Evolutionary conservation across 1,140 invertebrate genomes (phyloP).

Genomic region (Ditylenchus dipsaci): DNA sequence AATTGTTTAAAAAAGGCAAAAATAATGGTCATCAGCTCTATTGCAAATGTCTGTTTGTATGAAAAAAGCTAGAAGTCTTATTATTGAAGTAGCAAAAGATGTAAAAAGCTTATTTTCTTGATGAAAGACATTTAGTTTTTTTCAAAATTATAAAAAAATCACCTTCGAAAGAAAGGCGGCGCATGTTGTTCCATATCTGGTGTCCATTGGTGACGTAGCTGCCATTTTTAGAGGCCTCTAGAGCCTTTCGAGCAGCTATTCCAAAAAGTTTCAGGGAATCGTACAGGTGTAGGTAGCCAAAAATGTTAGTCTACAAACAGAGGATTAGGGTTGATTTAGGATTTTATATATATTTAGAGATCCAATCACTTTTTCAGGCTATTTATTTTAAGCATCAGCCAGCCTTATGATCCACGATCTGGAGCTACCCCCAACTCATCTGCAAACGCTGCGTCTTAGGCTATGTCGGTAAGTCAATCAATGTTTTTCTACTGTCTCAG

Average conservation of each 20-base stretch:
- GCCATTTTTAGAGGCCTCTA: conserved; percentile 40
- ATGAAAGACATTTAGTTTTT: too few relatives aligned
- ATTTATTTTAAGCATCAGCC: neutral
- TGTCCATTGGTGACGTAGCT: conserved; percentile 44
- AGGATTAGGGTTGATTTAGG: neutral
- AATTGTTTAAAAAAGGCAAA: too few relatives aligned
- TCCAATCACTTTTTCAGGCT: neutral
- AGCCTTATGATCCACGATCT: neutral
- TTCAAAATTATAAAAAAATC: neutral
- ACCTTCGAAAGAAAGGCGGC: conserved; percentile 54
- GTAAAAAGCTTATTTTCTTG: too few relatives aligned
- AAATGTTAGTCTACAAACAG: conserved; percentile 51
- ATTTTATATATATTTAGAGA: conserved; percentile 10
- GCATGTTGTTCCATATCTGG: conserved; percentile 53
- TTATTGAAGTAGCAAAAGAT: too few relatives aligned
- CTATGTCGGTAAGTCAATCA: too few relatives aligned
- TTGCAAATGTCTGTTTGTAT: too few relatives aligned
- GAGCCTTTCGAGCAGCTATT: conserved; percentile 42
- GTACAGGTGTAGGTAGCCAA: conserved; percentile 52
- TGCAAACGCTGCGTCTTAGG: too few relatives aligned
- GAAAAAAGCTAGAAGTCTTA: too few relatives aligned
- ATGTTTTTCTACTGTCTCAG: too few relatives aligned
- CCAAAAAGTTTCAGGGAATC: conserved; percentile 53
- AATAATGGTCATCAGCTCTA: too few relatives aligned
- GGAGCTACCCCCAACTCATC: too few relatives aligned